Evolutionary conservation across 2,113 vertebrate genomes (phyloP), one percentile per base, ranked within the genome.

Genomic region (Pteruthius melanotis): DNA sequence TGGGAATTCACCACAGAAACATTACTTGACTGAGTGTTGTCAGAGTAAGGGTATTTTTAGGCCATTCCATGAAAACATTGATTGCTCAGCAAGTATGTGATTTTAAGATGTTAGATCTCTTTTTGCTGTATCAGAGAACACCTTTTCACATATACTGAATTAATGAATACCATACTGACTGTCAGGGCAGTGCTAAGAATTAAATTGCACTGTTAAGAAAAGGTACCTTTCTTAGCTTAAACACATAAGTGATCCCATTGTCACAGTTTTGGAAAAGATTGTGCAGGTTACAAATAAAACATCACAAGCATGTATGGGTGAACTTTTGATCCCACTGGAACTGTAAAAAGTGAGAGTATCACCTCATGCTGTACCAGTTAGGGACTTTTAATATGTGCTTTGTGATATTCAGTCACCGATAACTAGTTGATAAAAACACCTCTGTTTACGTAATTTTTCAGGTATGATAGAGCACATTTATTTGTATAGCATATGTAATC

Each of bases 41-140:
- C 66, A 16, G 35, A 90, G 39, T 88, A 89, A 78, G 26, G 6
- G 28, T 69, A 45, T 92, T 72, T 96, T 94, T 74, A 75, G 90
- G 50, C 45, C 30, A 6, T 87, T 94, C 68, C 66, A 60, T 72
- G 77, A 84, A 85, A 77, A 92, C 68, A 63, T 91, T 90, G 39
- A 83, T 88, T 95, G 26, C 72, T 94, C 75, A 92, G 69, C 56
- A 78, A 83, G 45, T 76, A 86, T 49, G 28, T 92, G 71, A 84
- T 93, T 95, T 97, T 97, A 79, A 94, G 84, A 92, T 57, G 30
- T 65, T 89, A 74, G 30, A 45, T 80, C 50, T 92, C 15, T 22
- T 80, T 23, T 69, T 91, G 35, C 35, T 77, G 28, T 89, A 28
- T 95, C 72, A 85, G 37, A 75, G 53, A 90, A 69, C 33, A 88